Evolutionary conservation across 2,113 vertebrate species (phyloP).

Genomic region (Sander lucioperca): DNA sequence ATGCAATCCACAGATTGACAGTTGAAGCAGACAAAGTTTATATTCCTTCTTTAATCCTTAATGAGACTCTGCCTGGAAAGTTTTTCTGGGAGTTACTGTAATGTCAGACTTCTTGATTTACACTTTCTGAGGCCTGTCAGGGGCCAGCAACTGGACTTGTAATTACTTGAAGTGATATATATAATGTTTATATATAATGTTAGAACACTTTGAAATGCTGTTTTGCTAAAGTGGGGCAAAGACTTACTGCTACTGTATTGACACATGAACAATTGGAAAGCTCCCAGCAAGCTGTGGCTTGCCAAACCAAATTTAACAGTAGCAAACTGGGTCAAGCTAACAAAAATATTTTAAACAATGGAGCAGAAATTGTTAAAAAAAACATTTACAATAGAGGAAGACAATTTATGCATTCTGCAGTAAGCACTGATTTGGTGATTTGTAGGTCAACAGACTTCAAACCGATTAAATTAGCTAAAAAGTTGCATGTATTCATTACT

Average conservation of each 20-base stretch:
- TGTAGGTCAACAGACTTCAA: background rate
- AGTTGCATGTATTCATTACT: background rate
- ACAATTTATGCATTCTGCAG: background rate
- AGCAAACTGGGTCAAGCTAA: slow-evolving; percentile 16
- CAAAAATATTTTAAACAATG: background rate
- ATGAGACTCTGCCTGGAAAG: slow-evolving; percentile 9
- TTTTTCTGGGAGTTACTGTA: background rate
- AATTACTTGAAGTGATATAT: background rate
- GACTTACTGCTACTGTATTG: background rate
- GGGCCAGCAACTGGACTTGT: background rate
- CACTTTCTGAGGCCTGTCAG: background rate
- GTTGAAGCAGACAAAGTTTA: slow-evolving; percentile 12
- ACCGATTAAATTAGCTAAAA: too few relatives aligned
- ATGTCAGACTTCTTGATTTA: background rate
- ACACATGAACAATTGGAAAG: background rate
- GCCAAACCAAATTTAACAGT: background rate
- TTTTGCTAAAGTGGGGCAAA: background rate
- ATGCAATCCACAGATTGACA: slow-evolving; percentile 27
- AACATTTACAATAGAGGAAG: background rate
- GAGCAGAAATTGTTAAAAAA: too few relatives aligned
- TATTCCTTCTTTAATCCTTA: slow-evolving; percentile 22
- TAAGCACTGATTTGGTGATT: background rate
- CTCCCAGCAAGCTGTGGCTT: background rate
- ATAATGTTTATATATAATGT: too few relatives aligned
- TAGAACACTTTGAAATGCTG: background rate